Conservation (phyloP, 2,113 vertebrate genomes). For the Syngnathus scovelli region DNA sequence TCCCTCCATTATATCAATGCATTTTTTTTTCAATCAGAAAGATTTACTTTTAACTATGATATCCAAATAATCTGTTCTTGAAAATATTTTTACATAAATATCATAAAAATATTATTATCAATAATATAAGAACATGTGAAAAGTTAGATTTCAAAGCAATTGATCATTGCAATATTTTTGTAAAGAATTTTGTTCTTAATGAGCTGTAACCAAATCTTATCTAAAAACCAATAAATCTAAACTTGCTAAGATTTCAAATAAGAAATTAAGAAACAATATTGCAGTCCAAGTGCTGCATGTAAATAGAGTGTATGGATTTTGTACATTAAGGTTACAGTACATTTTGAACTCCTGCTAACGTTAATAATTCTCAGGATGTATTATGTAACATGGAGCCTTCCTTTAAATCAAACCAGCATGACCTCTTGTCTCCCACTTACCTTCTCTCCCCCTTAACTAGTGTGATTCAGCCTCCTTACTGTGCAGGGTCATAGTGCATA, state of each 20-base stretch:
- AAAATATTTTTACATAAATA: too few species aligned
- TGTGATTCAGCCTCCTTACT: constrained; percentile 16
- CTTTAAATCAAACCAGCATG: constrained; percentile 45
- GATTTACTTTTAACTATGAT: too few species aligned
- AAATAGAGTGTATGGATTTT: background rate
- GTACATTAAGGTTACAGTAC: background rate
- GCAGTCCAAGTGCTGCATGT: background rate
- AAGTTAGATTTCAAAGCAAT: too few species aligned
- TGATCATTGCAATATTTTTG: too few species aligned
- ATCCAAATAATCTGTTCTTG: too few species aligned
- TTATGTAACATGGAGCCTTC: constrained; percentile 23
- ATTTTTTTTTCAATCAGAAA: too few species aligned
- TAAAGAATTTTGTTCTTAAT: too few species aligned
- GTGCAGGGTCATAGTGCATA: constrained; percentile 33
- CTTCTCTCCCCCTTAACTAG: constrained; percentile 31
- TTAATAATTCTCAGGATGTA: constrained; percentile 21
- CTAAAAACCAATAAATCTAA: too few species aligned
- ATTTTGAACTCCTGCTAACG: background rate
- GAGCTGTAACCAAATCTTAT: too few species aligned
- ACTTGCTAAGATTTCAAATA: background rate
- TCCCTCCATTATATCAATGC: too few species aligned
- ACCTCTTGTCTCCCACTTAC: constrained; percentile 35
- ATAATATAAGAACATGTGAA: too few species aligned
- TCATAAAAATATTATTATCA: too few species aligned
- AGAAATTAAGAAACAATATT: background rate